phyloP scores from a whole-genome alignment of 2,113 vertebrate genomes.

The Gymnobelideus leadbeateri region DNA sequence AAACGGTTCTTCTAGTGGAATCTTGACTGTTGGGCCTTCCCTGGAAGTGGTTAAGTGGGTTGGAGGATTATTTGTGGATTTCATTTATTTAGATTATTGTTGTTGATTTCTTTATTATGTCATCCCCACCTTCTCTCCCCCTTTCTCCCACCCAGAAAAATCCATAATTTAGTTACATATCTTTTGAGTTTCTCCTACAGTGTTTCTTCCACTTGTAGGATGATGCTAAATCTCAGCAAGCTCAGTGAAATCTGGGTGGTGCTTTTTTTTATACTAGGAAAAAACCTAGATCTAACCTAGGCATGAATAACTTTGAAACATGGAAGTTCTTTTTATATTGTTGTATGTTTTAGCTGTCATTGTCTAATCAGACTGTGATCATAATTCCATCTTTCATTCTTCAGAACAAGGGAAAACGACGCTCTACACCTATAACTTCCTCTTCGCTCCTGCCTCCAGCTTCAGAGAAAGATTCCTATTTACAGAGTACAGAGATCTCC shows the following conservation, averaged over 20 bases:
- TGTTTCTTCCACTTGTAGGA: background rate
- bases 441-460: constrained; percentile 69
- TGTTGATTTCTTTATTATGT: background rate
- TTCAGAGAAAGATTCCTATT: constrained; percentile 74
- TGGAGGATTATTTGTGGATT: background rate
- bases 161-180: background rate
- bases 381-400: background rate
- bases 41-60: background rate
- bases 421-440: constrained; percentile 53
- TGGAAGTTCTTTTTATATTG: background rate
- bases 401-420: constrained; percentile 75
- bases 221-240: background rate
- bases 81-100: background rate
- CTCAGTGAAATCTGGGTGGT: background rate
- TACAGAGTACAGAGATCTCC: constrained; percentile 81
- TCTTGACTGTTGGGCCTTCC: background rate
- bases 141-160: background rate
- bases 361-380: background rate
- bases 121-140: background rate
- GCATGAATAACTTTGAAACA: background rate
- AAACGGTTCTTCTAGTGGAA: background rate
- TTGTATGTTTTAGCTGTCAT: background rate
- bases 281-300: background rate
- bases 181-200: background rate
- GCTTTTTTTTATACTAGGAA: constrained; percentile 4